Conservation (phyloP, 2,888 invertebrate genomes). For the Agonopterix alstromeriana region DNA sequence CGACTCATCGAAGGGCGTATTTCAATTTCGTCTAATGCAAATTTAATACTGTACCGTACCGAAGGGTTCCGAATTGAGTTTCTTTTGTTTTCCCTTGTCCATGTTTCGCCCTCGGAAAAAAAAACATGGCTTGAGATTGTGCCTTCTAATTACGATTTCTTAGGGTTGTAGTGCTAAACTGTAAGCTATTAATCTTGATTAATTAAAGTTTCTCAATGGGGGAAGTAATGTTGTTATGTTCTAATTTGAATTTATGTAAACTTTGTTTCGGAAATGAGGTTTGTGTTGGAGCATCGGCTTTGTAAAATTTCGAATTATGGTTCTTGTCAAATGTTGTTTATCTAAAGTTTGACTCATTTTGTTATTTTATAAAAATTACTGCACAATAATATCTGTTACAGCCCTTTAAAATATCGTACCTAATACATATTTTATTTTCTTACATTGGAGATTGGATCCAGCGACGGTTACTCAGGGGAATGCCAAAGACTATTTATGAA, state of each 20-base stretch:
- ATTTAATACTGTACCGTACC: conserved; percentile 67
- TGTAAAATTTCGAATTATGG: too few relatives aligned
- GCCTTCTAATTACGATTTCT: conserved; percentile 49
- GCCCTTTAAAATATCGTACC: too few relatives aligned
- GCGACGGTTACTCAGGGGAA: too few relatives aligned
- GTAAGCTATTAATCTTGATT: conserved; percentile 63
- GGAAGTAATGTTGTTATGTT: conserved; percentile 21
- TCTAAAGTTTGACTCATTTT: too few relatives aligned
- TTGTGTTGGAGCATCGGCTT: background rate
- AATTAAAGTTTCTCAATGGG: conserved; percentile 43
- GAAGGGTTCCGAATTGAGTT: conserved; percentile 60
- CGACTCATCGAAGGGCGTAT: conserved; percentile 70
- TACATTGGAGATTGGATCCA: too few relatives aligned
- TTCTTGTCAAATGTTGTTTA: too few relatives aligned
- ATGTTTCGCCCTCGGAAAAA: conserved; percentile 20
- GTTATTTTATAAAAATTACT: too few relatives aligned
- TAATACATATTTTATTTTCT: too few relatives aligned
- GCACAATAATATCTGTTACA: too few relatives aligned
- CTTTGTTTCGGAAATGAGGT: background rate
- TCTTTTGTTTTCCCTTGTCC: conserved; percentile 57
- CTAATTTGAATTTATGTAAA: conserved; percentile 15
- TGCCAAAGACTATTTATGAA: too few relatives aligned
- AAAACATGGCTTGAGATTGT: conserved; percentile 14
- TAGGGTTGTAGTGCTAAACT: conserved; percentile 48
- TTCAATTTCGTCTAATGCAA: conserved; percentile 75